A percentile compares a stretch with the other conserved stretches of the same genome.
phyloP scores from a whole-genome alignment of 2,888 invertebrate species.

The Drosophila lacicola region DNA sequence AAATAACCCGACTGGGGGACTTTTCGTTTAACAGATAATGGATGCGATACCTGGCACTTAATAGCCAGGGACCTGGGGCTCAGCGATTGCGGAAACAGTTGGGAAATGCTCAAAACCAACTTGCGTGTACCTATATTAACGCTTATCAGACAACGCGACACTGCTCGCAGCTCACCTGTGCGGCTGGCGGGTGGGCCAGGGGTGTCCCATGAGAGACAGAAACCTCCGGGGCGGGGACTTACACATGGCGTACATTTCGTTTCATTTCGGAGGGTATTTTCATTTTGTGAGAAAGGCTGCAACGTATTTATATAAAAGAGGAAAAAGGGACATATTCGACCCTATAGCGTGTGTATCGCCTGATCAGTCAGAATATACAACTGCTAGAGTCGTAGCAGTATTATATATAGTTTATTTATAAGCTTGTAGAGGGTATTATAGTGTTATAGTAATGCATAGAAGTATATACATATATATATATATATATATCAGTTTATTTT shows the following conservation, averaged over 20 bases:
- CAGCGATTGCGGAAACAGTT: conserved; percentile 27
- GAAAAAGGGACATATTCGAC: too few relatives aligned
- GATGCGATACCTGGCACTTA: conserved; percentile 8
- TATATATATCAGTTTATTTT: too few relatives aligned
- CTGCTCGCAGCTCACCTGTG: conserved; percentile 6
- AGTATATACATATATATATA: too few relatives aligned
- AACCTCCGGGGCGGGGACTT: conserved; percentile 32
- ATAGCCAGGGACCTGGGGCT: conserved; percentile 20
- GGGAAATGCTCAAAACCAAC: conserved; percentile 44
- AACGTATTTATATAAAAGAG: neutral
- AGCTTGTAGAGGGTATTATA: too few relatives aligned
- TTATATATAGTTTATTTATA: too few relatives aligned
- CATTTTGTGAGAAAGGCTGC: neutral
- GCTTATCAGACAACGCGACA: conserved; percentile 37
- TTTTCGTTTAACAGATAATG: conserved; percentile 27
- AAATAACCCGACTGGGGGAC: conserved; percentile 27
- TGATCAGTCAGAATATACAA: too few relatives aligned
- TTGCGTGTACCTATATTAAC: conserved; percentile 26
- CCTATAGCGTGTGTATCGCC: too few relatives aligned
- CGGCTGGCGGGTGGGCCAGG: neutral
- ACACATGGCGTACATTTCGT: conserved; percentile 23
- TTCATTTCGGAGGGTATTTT: neutral
- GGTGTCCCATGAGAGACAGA: conserved; percentile 1
- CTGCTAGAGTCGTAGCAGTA: too few relatives aligned
- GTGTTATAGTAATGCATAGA: too few relatives aligned